Evolutionary conservation across 2,797 vertebrate species (phyloP).

Genomic region (Falco columbarius): DNA sequence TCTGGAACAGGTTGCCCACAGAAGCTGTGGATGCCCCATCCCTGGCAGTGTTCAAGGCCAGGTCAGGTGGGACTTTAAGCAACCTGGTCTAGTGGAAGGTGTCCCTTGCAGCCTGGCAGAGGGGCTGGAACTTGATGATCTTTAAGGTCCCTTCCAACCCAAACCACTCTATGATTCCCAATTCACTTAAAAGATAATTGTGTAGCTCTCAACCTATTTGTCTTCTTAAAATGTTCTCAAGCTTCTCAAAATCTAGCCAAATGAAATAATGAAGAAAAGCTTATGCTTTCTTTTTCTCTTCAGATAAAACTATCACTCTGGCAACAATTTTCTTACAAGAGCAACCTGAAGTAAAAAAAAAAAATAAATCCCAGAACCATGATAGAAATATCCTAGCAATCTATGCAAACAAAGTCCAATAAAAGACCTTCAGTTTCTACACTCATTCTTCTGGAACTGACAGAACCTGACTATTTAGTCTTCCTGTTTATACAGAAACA

Average conservation of each 20-base stretch:
- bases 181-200: not conserved
- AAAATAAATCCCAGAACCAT: not conserved
- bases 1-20: too few species aligned
- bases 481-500: constrained; percentile 21
- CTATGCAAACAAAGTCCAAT: not conserved
- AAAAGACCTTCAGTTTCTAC: constrained; percentile 19
- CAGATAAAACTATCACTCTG: constrained; percentile 52
- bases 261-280: not conserved
- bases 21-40: too few species aligned
- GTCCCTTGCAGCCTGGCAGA: too few species aligned
- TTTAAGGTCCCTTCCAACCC: too few species aligned
- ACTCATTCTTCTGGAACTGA: constrained; percentile 12
- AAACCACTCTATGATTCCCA: not conserved
- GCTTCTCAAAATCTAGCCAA: not conserved
- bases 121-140: too few species aligned
- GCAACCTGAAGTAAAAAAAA: not conserved
- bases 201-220: not conserved
- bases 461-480: not conserved
- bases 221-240: not conserved
- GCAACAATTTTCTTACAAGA: constrained; percentile 9
- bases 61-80: too few species aligned
- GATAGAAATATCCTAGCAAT: not conserved
- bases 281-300: constrained; percentile 22
- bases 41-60: too few species aligned
- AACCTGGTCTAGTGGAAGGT: too few species aligned